Percentiles rank a stretch among this genome's conserved stretches.
These are phyloP conservation scores for Perca schrenkii DNA, from an alignment of 2,113 vertebrate genomes.

Conservation along the genomic window DNA sequence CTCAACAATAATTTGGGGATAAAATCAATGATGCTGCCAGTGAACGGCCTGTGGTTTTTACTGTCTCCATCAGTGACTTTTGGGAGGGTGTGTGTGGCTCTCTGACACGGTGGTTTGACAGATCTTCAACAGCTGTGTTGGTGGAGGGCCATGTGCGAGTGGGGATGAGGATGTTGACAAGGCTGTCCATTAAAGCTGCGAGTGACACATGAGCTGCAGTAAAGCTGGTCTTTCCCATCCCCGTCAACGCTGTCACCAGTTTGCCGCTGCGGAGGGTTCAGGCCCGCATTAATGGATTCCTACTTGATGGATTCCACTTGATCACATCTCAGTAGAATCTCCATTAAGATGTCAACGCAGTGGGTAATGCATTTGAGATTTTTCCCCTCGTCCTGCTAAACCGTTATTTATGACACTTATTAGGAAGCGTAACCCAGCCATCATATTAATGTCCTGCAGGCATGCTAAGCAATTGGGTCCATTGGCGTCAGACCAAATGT, in stretches of 20 bases:
- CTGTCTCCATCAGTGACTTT: conserved; percentile 77
- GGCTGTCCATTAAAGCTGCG: conserved; percentile 74
- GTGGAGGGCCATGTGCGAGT: conserved; percentile 74
- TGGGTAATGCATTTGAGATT: conserved; percentile 82
- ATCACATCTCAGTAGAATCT: conserved; percentile 82
- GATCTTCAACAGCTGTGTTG: conserved; percentile 82
- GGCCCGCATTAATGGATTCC: conserved; percentile 75
- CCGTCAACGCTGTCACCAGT: conserved; percentile 58
- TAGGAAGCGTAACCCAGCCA: conserved; percentile 83
- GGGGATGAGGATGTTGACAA: conserved; percentile 76
- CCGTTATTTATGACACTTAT: conserved; percentile 86
- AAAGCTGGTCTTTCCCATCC: conserved; percentile 62
- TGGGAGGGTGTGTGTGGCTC: conserved; percentile 67
- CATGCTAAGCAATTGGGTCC: conserved; percentile 81
- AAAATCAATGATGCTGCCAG: conserved; percentile 82
- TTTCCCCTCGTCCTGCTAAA: conserved; percentile 79
- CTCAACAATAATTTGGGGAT: conserved; percentile 82
- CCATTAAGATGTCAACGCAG: conserved; percentile 84
- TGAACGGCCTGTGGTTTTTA: conserved; percentile 77
- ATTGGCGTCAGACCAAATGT: conserved; percentile 82
- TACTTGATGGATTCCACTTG: conserved; percentile 77
- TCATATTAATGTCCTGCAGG: conserved; percentile 85
- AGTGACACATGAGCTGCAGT: conserved; percentile 75
- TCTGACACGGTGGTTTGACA: conserved; percentile 76
- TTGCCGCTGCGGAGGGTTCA: conserved; percentile 47